phyloP scores from a whole-genome alignment of 2,797 vertebrate species.

The Spheniscus humboldti region DNA sequence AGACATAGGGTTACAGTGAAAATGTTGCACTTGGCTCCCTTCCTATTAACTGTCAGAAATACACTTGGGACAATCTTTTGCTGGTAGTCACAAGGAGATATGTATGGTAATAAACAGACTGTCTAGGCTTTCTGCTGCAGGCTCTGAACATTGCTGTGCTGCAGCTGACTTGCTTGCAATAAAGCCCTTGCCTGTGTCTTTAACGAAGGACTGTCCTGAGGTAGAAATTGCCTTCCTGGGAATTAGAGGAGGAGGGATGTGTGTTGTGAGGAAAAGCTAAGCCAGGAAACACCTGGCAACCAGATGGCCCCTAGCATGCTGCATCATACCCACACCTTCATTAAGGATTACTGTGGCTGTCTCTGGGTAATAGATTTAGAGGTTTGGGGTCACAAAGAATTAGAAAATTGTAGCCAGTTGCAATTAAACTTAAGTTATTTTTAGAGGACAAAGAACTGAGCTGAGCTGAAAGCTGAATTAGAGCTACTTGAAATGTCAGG shows the following conservation, averaged over 20 bases:
- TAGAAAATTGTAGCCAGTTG: conserved; percentile 50
- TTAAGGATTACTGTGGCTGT: conserved; percentile 55
- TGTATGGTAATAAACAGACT: neutral
- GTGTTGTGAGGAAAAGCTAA: conserved; percentile 32
- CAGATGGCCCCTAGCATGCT: conserved; percentile 43
- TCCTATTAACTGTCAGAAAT: neutral
- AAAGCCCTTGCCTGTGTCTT: neutral
- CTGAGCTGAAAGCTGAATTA: neutral
- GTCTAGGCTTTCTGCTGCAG: neutral
- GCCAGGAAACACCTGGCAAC: conserved; percentile 51
- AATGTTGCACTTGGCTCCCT: neutral
- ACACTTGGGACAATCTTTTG: neutral
- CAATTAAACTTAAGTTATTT: conserved; percentile 39
- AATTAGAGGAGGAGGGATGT: conserved; percentile 21
- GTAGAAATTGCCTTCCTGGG: conserved; percentile 19
- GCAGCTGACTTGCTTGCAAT: neutral
- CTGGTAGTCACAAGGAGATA: neutral
- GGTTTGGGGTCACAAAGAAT: conserved; percentile 50
- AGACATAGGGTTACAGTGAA: neutral
- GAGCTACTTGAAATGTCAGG: neutral
- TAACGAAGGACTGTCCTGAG: neutral
- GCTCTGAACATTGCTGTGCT: neutral
- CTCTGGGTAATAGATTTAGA: conserved; percentile 55
- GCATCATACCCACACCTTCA: conserved; percentile 4
- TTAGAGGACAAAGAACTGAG: conserved; percentile 22